Conservation (phyloP, 2,113 vertebrate species). For the Miniopterus natalensis region DNA sequence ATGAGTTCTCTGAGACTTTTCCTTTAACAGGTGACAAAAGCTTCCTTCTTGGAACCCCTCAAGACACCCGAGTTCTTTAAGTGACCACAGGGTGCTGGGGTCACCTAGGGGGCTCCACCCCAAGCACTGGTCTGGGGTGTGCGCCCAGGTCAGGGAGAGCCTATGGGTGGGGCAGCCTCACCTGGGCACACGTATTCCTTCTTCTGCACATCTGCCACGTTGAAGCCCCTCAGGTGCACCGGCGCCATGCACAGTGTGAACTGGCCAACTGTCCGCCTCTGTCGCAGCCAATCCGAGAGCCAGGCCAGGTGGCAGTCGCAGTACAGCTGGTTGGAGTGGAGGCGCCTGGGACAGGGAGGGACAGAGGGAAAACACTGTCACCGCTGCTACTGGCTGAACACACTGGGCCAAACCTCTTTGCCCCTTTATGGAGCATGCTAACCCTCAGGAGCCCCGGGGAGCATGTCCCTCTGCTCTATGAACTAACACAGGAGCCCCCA, state of each 20-base stretch:
- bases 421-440: fast-evolving
- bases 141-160: too few relatives aligned
- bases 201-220: conserved; percentile 97
- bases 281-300: conserved; percentile 98
- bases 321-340: conserved; percentile 98
- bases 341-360: conserved; percentile 89
- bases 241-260: conserved; percentile 99
- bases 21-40: not conserved
- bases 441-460: not conserved
- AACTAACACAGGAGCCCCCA: not conserved
- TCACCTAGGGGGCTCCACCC: not conserved
- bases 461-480: not conserved
- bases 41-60: not conserved
- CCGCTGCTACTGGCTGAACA: fast-evolving
- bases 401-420: not conserved
- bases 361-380: not conserved
- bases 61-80: not conserved
- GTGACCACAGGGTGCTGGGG: not conserved
- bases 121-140: not conserved
- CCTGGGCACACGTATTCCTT: conserved; percentile 97
- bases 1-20: not conserved
- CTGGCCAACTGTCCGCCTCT: conserved; percentile 94
- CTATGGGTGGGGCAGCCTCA: conserved; percentile 80
- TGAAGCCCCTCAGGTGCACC: conserved; percentile 96
- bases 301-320: conserved; percentile 99